Percentiles rank a stretch among this genome's conserved stretches.
These are phyloP conservation scores for Hippocampus abdominalis DNA, from an alignment of 2,113 vertebrate genomes.

Conservation along the genomic window DNA sequence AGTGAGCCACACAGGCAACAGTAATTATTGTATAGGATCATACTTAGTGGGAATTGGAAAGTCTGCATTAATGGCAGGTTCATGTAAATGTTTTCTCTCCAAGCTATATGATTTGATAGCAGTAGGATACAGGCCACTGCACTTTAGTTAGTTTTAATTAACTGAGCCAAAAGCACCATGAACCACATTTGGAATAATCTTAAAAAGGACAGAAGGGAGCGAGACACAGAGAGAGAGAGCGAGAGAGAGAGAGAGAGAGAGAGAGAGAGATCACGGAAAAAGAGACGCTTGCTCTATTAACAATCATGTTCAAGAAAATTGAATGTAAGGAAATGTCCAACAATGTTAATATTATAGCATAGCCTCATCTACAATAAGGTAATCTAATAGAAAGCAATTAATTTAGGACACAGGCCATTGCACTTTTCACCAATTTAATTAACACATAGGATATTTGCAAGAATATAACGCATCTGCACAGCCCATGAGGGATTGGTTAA, in stretches of 20 bases:
- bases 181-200: constrained; percentile 68
- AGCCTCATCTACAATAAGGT: constrained; percentile 70
- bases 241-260: neutral
- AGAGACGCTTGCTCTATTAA: constrained; percentile 43
- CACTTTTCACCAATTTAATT: constrained; percentile 80
- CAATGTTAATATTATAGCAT: constrained; percentile 75
- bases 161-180: constrained; percentile 70
- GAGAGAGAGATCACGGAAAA: constrained; percentile 13
- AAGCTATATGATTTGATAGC: constrained; percentile 74
- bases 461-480: constrained; percentile 66
- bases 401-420: constrained; percentile 81
- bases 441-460: constrained; percentile 69
- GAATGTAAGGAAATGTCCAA: constrained; percentile 79
- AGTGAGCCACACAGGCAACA: constrained; percentile 57
- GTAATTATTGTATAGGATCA: constrained; percentile 64
- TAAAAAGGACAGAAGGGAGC: constrained; percentile 40
- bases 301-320: constrained; percentile 78
- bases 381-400: constrained; percentile 83
- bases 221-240: constrained; percentile 11
- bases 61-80: constrained; percentile 68
- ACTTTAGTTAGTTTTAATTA: constrained; percentile 76
- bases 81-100: constrained; percentile 70
- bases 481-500: constrained; percentile 41
- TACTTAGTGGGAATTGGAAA: constrained; percentile 70
- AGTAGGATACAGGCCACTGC: constrained; percentile 77